Evolutionary conservation across 2,113 vertebrate species (phyloP).

Genomic region (Papio anubis): DNA sequence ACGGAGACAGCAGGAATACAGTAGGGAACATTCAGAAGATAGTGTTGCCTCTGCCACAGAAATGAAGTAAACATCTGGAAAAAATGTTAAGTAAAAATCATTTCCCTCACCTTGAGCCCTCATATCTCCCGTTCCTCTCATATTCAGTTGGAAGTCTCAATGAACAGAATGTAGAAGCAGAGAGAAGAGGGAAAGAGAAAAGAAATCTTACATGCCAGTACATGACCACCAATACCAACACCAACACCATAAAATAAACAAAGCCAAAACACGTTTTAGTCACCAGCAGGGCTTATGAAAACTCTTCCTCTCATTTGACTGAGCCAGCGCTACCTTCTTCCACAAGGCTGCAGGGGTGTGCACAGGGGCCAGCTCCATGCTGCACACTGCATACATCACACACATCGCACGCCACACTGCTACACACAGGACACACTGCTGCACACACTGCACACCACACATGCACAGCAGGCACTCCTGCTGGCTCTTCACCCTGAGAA

Average conservation of each 20-base stretch:
- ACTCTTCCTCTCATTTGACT: neutral
- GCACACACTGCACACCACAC: neutral
- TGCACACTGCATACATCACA: too few species aligned
- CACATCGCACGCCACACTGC: neutral
- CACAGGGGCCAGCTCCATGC: too few species aligned
- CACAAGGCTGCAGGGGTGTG: too few species aligned
- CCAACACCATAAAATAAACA: constrained; percentile 22
- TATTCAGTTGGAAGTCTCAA: constrained; percentile 97
- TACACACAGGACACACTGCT: too few species aligned
- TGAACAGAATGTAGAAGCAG: constrained; percentile 87
- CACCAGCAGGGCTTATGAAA: neutral
- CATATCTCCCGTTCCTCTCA: constrained; percentile 99
- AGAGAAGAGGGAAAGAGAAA: constrained; percentile 86
- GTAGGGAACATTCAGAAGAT: neutral
- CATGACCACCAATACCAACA: constrained; percentile 46
- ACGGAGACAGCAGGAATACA: neutral
- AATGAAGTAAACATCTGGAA: constrained; percentile 57
- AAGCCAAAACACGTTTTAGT: neutral
- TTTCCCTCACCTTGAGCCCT: constrained; percentile 99
- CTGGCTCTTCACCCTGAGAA: too few species aligned
- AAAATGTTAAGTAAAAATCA: constrained; percentile 82
- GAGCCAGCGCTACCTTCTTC: too few species aligned
- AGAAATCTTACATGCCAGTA: constrained; percentile 87
- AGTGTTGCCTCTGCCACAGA: constrained; percentile 56
- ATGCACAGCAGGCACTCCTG: rapidly evolving